Base-by-base conservation (phyloP, 2,113 vertebrate genomes). In the Zosterops pallidus region DNA sequence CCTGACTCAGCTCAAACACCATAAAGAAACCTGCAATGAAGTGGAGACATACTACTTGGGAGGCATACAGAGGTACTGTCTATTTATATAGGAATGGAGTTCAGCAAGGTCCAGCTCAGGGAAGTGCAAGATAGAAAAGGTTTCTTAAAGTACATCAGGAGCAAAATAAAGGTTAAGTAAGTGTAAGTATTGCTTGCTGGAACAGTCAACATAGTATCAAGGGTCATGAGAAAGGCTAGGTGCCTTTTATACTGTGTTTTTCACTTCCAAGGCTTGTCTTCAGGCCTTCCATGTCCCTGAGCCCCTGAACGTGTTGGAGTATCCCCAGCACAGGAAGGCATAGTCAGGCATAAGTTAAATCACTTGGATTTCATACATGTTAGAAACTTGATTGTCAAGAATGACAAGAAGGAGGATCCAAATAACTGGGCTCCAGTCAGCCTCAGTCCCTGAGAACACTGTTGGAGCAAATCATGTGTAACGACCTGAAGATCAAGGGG, bases 141-240 rank as follows among this genome's bases (percentile, higher is more conserved):
- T 57, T 80, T 84, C 35, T 74, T 86, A 21, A 65, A 60, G 25
- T 29, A 50, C 15, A 15, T 69, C 24, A 65, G 8, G 29, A 71
- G 8, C 26, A 63, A 71, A 79, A 76, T 20, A 14, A 63, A 63
- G 23, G 5, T 55, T 69, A n/a, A 83, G 22, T 57, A 14, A 37
- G 5, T 1, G 0, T n/a, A 39, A 39, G 39, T 24, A 11, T n/a
- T 92, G 26, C 23, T 83, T 2, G 0, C 37, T 83, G 17, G 14
- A 53, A 11, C 2, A 11, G 12, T 35, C 4, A 1, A 9, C 0
- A 0, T 56, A 26, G 9, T 60, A 25, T 20, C 14, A 65, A 59
- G 24, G 7, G 16, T 21, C 22, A 10, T 42, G 11, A 72, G 24
- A 59, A 55, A 46, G 20, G 31, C 33, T 75, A 23, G 16, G 3